Evolutionary conservation across 2,888 invertebrate species (phyloP).

Genomic region (Thecophora atra): DNA sequence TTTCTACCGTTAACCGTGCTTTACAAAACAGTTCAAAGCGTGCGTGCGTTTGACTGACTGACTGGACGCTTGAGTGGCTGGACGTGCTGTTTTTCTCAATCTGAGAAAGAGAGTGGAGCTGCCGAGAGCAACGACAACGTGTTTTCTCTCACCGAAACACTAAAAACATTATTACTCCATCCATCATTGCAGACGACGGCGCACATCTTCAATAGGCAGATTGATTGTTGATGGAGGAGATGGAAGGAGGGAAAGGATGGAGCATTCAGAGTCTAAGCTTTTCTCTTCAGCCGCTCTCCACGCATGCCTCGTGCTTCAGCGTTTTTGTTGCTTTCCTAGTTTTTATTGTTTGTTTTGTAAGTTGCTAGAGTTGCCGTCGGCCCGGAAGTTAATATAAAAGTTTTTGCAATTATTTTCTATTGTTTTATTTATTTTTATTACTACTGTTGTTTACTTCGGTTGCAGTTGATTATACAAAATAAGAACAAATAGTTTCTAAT

Average conservation of each 20-base stretch:
- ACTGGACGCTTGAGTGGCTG: conserved; percentile 35
- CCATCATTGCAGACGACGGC: too few species aligned
- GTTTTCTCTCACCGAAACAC: too few species aligned
- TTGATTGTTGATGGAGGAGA: too few species aligned
- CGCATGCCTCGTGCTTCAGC: background rate
- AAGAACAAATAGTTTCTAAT: too few species aligned
- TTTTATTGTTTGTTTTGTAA: background rate
- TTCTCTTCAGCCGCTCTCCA: background rate
- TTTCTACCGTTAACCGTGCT: background rate
- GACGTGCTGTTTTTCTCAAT: conserved; percentile 30
- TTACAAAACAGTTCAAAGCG: conserved; percentile 39
- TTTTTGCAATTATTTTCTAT: too few species aligned
- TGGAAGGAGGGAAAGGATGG: background rate
- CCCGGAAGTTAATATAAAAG: too few species aligned
- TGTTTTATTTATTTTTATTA: too few species aligned
- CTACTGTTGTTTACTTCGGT: too few species aligned
- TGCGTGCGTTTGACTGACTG: conserved; percentile 45
- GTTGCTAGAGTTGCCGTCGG: background rate
- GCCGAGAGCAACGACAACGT: conserved; percentile 1
- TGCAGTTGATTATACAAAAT: too few species aligned
- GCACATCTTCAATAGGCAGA: too few species aligned
- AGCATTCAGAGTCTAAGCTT: background rate
- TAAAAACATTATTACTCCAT: too few species aligned
- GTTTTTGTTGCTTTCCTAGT: background rate
- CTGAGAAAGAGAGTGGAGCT: background rate